Percentiles rank a stretch among this genome's conserved stretches.
These are phyloP conservation scores for Arrhopalites spinosus DNA, from an alignment of 2,888 invertebrate genomes.

Conservation along the genomic window DNA sequence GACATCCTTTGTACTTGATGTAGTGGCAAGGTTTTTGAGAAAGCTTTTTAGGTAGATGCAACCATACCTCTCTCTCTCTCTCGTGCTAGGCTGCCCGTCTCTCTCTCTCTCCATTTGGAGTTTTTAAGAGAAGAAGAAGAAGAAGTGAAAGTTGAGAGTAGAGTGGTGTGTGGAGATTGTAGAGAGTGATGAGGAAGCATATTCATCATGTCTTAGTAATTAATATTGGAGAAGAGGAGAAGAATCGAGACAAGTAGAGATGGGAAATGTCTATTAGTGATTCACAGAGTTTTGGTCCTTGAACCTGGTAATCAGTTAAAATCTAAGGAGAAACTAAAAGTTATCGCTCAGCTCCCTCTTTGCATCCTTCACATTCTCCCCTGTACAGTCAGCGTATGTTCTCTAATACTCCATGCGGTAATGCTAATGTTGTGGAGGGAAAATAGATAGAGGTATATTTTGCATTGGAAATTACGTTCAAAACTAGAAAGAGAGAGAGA, in stretches of 20 bases:
- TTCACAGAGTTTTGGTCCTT: neutral
- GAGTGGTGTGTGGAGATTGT: neutral
- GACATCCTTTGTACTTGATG: slow-evolving; percentile 19
- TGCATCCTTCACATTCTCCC: neutral
- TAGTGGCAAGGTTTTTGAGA: neutral
- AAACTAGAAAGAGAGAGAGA: neutral
- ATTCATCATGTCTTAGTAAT: slow-evolving; percentile 29
- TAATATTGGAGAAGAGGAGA: slow-evolving; percentile 4
- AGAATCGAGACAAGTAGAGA: slow-evolving; percentile 2
- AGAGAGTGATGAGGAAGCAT: slow-evolving; percentile 2
- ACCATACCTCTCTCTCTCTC: neutral
- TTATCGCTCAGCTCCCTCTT: neutral
- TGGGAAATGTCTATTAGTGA: slow-evolving; percentile 6
- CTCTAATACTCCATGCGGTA: neutral
- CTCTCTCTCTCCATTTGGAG: neutral
- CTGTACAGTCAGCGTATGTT: too few species aligned
- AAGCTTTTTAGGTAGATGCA: slow-evolving; percentile 17
- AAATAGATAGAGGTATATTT: neutral
- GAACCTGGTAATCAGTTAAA: slow-evolving; percentile 9
- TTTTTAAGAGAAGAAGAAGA: neutral
- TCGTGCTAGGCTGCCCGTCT: neutral
- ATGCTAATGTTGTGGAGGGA: neutral
- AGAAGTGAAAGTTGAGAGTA: neutral
- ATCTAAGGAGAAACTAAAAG: slow-evolving; percentile 6
- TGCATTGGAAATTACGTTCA: neutral